These are phyloP conservation scores for Bagarius yarrelli DNA, from an alignment of 2,113 vertebrate genomes.

Conservation along the genomic window DNA sequence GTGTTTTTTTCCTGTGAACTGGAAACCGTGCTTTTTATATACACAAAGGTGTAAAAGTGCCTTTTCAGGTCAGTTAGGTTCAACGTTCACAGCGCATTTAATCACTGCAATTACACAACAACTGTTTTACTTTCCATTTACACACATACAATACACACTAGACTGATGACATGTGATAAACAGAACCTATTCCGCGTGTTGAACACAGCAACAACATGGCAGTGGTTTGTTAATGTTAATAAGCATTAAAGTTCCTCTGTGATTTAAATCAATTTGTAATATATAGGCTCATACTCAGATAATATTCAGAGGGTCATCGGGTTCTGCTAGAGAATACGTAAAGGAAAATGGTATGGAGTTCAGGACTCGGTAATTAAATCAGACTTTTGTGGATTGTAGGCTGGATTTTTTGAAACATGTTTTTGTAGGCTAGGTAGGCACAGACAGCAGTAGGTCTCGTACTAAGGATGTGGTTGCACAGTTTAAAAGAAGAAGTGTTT, in stretches of 20 bases:
- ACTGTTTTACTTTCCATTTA: not conserved
- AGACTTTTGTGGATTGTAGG: not conserved
- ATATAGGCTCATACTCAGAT: not conserved
- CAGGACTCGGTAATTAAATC: not conserved
- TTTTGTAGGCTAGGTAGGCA: constrained; percentile 22
- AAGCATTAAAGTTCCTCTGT: not conserved
- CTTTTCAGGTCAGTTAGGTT: not conserved
- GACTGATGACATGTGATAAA: not conserved
- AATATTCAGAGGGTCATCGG: no score
- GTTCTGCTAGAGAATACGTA: no score
- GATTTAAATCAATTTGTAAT: not conserved
- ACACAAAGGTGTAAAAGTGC: not conserved
- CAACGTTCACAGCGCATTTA: not conserved
- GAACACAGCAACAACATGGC: not conserved
- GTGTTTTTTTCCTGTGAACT: not conserved
- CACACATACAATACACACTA: no score
- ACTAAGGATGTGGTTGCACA: constrained; percentile 51
- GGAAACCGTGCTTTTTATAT: constrained; percentile 1
- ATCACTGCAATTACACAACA: not conserved
- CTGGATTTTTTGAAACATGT: constrained; percentile 22
- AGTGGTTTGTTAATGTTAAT: not conserved
- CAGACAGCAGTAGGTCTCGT: constrained; percentile 19
- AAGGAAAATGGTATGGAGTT: not conserved
- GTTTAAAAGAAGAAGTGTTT: constrained; percentile 49
- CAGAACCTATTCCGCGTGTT: not conserved